Evolutionary conservation across 2,113 vertebrate species (phyloP).

Genomic region (Xenotilapia longispinis): DNA sequence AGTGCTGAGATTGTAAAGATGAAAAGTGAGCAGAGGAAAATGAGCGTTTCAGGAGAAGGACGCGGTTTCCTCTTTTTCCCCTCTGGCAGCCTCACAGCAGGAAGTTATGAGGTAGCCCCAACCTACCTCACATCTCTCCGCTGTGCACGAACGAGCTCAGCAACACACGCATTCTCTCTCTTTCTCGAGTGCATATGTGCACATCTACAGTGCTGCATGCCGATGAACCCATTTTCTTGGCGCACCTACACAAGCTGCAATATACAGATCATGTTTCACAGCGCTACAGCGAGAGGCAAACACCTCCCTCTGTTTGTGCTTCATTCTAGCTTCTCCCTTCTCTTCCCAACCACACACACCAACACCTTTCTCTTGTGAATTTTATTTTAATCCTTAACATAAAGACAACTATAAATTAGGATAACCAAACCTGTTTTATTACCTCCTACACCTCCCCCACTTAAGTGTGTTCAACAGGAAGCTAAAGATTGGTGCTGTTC

Average conservation of each 20-base stretch:
- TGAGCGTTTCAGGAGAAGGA: not conserved
- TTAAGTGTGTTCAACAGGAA: not conserved
- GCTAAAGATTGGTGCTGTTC: not conserved
- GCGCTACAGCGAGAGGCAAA: not conserved
- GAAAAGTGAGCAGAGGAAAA: not conserved
- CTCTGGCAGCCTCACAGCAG: not conserved
- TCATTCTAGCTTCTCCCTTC: not conserved
- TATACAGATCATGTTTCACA: not conserved
- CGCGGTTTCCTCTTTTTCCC: not conserved
- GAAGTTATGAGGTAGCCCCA: not conserved
- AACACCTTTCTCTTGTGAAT: not conserved
- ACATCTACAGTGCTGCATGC: not conserved
- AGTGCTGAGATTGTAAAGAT: not conserved
- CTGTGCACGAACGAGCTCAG: not conserved
- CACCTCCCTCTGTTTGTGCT: not conserved
- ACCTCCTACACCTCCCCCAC: not conserved
- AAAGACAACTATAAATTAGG: not conserved
- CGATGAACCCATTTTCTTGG: not conserved
- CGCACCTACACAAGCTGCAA: not conserved
- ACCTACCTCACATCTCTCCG: not conserved
- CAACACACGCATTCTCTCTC: not conserved
- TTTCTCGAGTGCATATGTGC: not conserved
- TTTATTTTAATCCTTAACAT: not conserved
- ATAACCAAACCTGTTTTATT: not conserved
- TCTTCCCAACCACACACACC: not conserved